phyloP scores from a whole-genome alignment of 2,113 vertebrate genomes.

The Athene cunicularia region DNA sequence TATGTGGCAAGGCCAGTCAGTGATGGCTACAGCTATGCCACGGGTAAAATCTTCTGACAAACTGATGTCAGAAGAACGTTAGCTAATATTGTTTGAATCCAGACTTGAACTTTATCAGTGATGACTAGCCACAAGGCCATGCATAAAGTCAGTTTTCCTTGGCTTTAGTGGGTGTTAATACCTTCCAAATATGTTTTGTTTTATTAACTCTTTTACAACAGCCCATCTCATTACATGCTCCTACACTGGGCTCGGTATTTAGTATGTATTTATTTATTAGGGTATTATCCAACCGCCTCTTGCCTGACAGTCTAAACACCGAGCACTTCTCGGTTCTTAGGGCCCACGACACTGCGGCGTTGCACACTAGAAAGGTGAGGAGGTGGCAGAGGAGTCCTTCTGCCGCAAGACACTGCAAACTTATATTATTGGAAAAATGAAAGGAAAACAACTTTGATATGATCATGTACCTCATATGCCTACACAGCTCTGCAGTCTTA shows the following conservation, averaged over 20 bases:
- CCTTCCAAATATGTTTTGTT: background rate
- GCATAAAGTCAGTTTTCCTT: background rate
- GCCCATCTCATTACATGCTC: background rate
- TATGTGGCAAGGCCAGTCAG: background rate
- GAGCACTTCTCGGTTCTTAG: background rate
- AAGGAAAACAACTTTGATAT: background rate
- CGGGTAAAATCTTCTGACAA: fast-evolving
- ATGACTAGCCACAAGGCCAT: background rate
- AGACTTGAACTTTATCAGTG: background rate
- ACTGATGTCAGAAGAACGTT: fast-evolving
- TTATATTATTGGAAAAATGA: background rate
- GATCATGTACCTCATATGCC: background rate
- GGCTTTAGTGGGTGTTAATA: background rate
- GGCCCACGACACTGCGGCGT: fast-evolving
- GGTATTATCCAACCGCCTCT: background rate
- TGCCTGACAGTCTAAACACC: fast-evolving
- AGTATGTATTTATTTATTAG: no score
- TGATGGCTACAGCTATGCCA: fast-evolving
- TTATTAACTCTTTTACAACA: background rate
- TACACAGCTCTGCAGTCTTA: background rate
- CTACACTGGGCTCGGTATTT: background rate
- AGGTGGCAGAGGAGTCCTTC: background rate
- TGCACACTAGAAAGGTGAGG: no score
- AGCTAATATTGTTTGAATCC: background rate
- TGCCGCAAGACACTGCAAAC: background rate